phyloP scores from a whole-genome alignment of 2,888 invertebrate genomes.

The Vesta saturnalis region DNA sequence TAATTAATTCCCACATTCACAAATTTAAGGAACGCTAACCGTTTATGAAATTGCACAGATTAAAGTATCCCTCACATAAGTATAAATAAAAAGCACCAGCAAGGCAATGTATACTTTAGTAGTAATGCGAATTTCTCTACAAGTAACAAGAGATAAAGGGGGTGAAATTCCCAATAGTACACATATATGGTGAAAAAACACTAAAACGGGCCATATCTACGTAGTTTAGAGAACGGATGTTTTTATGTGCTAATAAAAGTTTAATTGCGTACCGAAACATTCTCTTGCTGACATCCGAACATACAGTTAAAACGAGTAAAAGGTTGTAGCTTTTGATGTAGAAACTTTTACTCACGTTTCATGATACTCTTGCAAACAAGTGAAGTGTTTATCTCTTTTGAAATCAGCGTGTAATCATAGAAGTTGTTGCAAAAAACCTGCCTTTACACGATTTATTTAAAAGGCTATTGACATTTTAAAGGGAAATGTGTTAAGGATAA shows the following conservation, averaged over 20 bases:
- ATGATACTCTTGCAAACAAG: slow-evolving; percentile 31
- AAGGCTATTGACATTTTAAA: slow-evolving; percentile 23
- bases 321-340: slow-evolving; percentile 41
- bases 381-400: slow-evolving; percentile 11
- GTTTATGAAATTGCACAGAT: too few relatives aligned
- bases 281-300: slow-evolving; percentile 50
- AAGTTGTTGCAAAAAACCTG: slow-evolving; percentile 13
- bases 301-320: slow-evolving; percentile 46
- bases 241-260: slow-evolving; percentile 52
- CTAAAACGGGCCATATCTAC: slow-evolving; percentile 49
- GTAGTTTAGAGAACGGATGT: slow-evolving; percentile 48
- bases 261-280: slow-evolving; percentile 51
- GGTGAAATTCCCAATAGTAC: slow-evolving; percentile 35
- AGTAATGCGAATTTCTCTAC: neutral
- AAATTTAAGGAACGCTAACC: too few relatives aligned
- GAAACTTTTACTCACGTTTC: slow-evolving; percentile 37
- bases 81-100: neutral
- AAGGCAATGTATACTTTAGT: slow-evolving; percentile 10
- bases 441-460: neutral
- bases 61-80: neutral
- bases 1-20: too few relatives aligned
- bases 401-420: slow-evolving; percentile 14
- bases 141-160: slow-evolving; percentile 24
- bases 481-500: slow-evolving; percentile 25
- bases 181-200: slow-evolving; percentile 41